Percentiles rank a stretch among this genome's conserved stretches.
These are phyloP conservation scores for Taxidea taxus DNA, from an alignment of 2,113 vertebrate genomes.

Conservation along the genomic window DNA sequence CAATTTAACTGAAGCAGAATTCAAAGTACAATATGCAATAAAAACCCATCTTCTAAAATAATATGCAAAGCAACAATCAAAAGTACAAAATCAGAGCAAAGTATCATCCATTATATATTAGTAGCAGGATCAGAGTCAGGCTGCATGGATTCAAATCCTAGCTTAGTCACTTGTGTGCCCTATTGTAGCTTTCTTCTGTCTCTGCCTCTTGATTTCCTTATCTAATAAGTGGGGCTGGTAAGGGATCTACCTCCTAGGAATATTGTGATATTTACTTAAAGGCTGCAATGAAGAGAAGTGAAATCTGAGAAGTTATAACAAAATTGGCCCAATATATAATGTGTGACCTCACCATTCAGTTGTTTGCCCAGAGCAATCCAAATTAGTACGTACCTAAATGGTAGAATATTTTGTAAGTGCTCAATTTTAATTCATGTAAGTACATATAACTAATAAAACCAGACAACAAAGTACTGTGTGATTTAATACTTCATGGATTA, in stretches of 20 bases:
- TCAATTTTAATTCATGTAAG: slow-evolving; percentile 23
- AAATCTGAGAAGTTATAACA: not conserved
- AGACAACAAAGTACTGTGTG: not conserved
- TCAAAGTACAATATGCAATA: not conserved
- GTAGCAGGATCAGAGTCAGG: not conserved
- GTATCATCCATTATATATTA: not conserved
- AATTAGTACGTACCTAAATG: not conserved
- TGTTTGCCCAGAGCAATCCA: slow-evolving; percentile 32
- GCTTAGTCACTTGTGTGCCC: not conserved
- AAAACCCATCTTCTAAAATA: slow-evolving; percentile 35
- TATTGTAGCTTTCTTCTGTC: not conserved
- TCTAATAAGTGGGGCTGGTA: not conserved
- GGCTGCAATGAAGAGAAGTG: slow-evolving; percentile 18
- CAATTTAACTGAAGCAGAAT: not conserved
- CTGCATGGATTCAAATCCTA: not conserved
- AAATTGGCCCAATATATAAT: not conserved
- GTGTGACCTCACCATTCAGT: not conserved
- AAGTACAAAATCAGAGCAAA: not conserved
- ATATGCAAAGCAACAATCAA: not conserved
- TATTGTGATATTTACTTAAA: slow-evolving; percentile 27
- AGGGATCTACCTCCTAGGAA: not conserved
- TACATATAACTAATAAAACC: slow-evolving; percentile 21
- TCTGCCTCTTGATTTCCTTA: not conserved
- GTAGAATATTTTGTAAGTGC: slow-evolving; percentile 2
- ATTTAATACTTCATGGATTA: slow-evolving; percentile 14